Conservation (phyloP, 2,888 invertebrate genomes). For the Dascillus cervinus region DNA sequence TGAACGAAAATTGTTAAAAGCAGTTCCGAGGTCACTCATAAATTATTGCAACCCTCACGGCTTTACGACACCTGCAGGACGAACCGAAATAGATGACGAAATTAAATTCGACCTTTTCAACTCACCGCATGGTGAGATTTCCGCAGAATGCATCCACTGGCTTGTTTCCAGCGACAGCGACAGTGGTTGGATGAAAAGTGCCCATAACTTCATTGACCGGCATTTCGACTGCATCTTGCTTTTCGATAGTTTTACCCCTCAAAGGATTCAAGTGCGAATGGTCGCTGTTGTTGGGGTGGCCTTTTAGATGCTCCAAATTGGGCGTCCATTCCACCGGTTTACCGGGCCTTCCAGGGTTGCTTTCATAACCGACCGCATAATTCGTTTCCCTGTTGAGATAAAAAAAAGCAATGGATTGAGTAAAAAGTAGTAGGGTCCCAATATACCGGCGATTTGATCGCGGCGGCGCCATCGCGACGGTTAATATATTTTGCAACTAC, state of each 20-base stretch:
- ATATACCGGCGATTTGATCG: no score
- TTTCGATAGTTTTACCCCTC: constrained; percentile 24
- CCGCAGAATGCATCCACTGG: constrained; percentile 47
- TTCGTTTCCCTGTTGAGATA: no score
- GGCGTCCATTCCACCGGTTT: constrained; percentile 21
- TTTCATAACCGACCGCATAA: constrained; percentile 7
- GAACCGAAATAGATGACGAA: constrained; percentile 1
- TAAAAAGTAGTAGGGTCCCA: no score
- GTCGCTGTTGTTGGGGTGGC: constrained; percentile 17
- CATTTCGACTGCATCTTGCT: constrained; percentile 17
- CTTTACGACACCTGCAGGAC: background rate
- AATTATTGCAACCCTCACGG: background rate
- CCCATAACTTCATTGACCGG: constrained; percentile 29
- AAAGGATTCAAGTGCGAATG: constrained; percentile 23
- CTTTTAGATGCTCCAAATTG: constrained; percentile 19
- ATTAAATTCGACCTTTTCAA: no score
- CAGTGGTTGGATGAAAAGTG: constrained; percentile 43
- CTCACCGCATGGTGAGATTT: constrained; percentile 44
- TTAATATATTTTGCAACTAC: no score
- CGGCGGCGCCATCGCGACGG: no score
- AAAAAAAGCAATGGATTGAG: no score
- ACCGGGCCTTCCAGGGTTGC: constrained; percentile 10
- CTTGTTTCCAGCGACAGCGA: constrained; percentile 42
- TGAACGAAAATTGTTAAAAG: no score
- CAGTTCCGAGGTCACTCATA: no score